Conservation (phyloP, 2,888 invertebrate genomes). For the Rhimphoctona megacephalus region DNA sequence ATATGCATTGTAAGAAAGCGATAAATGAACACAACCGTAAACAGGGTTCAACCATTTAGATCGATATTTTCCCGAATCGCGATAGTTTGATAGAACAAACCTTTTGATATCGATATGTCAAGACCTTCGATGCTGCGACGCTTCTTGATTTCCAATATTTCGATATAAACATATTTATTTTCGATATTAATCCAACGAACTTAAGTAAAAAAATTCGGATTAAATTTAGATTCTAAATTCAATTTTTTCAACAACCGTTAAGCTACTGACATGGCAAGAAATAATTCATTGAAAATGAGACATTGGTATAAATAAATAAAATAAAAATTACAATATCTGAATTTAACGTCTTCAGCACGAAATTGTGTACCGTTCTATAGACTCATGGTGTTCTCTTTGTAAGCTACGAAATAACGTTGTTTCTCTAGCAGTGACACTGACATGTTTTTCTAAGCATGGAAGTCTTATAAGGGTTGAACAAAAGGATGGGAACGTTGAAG, state of each 20-base stretch:
- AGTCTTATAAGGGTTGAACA: conserved; percentile 77
- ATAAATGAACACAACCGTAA: too few species aligned
- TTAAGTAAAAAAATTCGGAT: background rate
- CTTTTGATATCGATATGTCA: background rate
- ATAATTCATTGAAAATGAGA: too few species aligned
- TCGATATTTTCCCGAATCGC: background rate
- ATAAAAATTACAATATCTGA: too few species aligned
- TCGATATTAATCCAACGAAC: background rate
- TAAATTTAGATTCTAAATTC: background rate
- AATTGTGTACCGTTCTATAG: too few species aligned
- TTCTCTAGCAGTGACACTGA: conserved; percentile 8
- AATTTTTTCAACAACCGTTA: background rate
- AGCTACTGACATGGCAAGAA: too few species aligned
- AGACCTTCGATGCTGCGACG: background rate
- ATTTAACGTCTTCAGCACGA: background rate
- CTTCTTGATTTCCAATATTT: background rate
- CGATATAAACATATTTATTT: background rate
- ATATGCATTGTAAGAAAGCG: background rate
- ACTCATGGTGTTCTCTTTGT: background rate
- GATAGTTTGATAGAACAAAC: background rate
- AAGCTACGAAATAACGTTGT: background rate
- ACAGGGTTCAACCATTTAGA: background rate
- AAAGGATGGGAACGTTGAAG: conserved; percentile 52
- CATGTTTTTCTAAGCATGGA: conserved; percentile 76
- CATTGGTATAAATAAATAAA: background rate